phyloP scores from a whole-genome alignment of 2,888 invertebrate genomes.

The Pseudanteris insignis region DNA sequence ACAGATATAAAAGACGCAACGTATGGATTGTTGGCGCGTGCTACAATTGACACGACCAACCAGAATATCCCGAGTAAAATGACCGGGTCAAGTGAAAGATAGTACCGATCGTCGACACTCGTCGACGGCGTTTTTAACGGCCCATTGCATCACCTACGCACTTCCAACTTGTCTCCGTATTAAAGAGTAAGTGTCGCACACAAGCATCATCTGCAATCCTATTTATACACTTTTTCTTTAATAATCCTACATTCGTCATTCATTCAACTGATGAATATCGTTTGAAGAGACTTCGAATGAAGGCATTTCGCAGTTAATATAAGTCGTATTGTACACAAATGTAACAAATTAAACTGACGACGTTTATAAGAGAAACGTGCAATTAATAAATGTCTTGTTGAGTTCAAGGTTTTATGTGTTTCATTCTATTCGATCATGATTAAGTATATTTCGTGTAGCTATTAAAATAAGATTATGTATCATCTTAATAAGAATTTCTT shows the following conservation, averaged over 20 bases:
- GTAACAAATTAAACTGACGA: neutral
- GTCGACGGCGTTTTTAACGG: slow-evolving; percentile 53
- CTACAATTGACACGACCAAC: slow-evolving; percentile 58
- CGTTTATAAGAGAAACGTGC: too few species aligned
- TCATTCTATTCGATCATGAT: too few species aligned
- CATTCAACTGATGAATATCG: slow-evolving; percentile 31
- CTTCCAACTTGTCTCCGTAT: slow-evolving; percentile 30
- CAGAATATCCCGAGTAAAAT: slow-evolving; percentile 56
- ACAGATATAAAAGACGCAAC: slow-evolving; percentile 51
- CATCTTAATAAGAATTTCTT: too few species aligned
- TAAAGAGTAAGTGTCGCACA: slow-evolving; percentile 37
- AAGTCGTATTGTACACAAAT: slow-evolving; percentile 10
- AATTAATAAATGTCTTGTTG: too few species aligned
- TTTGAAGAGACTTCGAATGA: slow-evolving; percentile 26
- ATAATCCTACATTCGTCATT: slow-evolving; percentile 30
- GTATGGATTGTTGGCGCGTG: slow-evolving; percentile 61
- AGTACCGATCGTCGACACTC: slow-evolving; percentile 57
- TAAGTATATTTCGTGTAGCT: too few species aligned
- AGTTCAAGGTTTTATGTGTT: too few species aligned
- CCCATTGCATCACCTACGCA: slow-evolving; percentile 46
- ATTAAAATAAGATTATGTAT: too few species aligned
- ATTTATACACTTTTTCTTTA: slow-evolving; percentile 42
- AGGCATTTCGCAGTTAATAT: slow-evolving; percentile 19
- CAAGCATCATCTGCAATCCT: slow-evolving; percentile 25
- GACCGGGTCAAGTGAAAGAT: slow-evolving; percentile 59